Evolutionary conservation across 2,888 invertebrate species (phyloP), one percentile per base, ranked within the genome.

Genomic region (Eurois occulta): DNA sequence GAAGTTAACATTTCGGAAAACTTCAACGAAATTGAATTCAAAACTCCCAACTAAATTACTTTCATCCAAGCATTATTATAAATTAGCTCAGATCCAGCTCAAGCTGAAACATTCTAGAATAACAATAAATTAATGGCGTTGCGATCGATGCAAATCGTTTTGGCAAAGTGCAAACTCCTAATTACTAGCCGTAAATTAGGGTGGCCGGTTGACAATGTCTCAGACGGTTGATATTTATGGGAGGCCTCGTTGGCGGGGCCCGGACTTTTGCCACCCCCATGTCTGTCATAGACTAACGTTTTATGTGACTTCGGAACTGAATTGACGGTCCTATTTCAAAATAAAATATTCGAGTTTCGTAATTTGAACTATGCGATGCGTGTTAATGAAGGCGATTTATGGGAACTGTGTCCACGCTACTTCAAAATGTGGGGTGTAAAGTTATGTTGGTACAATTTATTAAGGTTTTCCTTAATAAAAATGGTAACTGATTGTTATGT

Each of bases 141-240:
- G 88, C 94, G 95, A 95, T 95, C 96, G 96, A 96, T 95, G 95
- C 95, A 95, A 96, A 96, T 96, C 95, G 96, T 94, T 96, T 95
- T 96, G 95, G 96, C 96, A 96, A 95, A 96, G 96, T 96, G 96
- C 96, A 96, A 96, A 96, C 96, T 96, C 95, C 95, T 96, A 96
- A 96, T 96, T 96, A 96, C 96, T 93, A 92, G 95, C 95, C 95
- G 96, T 96, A 96, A 96, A 96, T 96, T 96, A 96, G 96, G 96
- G 96, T 95, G 96, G 95, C 92, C 95, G 94, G 96, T 96, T 96
- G 96, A 96, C 96, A 96, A 95, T 94, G 95, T 95, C 95, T 95
- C 94, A 94, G 96, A 95, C 96, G 94, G 93, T 89, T 93, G 93
- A 95, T 96, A 96, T 96, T 96, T 96, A 96, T 96, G 94, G 94